A percentile compares a stretch with the other conserved stretches of the same genome.
Evolutionary conservation across 2,888 invertebrate species (phyloP).

Genomic region (Aricia artaxerxes): DNA sequence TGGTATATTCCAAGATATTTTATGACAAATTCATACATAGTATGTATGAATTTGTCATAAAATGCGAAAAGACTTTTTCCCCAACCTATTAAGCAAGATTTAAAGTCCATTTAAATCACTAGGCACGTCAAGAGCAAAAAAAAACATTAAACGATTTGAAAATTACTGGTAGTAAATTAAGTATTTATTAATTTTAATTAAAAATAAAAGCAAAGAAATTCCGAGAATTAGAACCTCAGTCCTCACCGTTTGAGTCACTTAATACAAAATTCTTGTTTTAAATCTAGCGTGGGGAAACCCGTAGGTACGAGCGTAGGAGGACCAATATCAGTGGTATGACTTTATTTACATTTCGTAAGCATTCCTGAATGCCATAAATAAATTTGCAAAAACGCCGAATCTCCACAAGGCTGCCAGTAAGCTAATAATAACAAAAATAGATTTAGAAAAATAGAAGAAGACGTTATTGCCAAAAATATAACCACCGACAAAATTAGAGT

Average conservation of each 20-base stretch:
- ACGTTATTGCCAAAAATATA: conserved; percentile 41
- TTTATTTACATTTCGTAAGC: conserved; percentile 29
- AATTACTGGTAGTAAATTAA: too few species aligned
- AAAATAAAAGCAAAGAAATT: background rate
- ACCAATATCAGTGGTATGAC: conserved; percentile 17
- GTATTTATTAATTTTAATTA: background rate
- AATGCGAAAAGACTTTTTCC: too few species aligned
- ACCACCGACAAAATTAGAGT: conserved; percentile 32
- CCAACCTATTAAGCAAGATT: too few species aligned
- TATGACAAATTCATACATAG: too few species aligned
- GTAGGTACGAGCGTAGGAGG: conserved; percentile 27
- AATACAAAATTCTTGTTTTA: conserved; percentile 23
- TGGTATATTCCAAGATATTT: too few species aligned
- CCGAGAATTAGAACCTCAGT: background rate
- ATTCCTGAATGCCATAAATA: conserved; percentile 40
- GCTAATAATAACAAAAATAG: conserved; percentile 34
- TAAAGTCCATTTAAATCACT: too few species aligned
- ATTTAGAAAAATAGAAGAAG: conserved; percentile 32
- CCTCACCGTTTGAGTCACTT: background rate
- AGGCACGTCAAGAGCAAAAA: too few species aligned
- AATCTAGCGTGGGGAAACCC: conserved; percentile 28
- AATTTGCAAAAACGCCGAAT: conserved; percentile 38
- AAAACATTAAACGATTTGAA: too few species aligned
- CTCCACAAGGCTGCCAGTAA: conserved; percentile 38
- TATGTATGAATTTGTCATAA: too few species aligned